These are phyloP conservation scores for Aphelinus atriplicis DNA, from an alignment of 1,140 invertebrate species.

Conservation along the genomic window DNA sequence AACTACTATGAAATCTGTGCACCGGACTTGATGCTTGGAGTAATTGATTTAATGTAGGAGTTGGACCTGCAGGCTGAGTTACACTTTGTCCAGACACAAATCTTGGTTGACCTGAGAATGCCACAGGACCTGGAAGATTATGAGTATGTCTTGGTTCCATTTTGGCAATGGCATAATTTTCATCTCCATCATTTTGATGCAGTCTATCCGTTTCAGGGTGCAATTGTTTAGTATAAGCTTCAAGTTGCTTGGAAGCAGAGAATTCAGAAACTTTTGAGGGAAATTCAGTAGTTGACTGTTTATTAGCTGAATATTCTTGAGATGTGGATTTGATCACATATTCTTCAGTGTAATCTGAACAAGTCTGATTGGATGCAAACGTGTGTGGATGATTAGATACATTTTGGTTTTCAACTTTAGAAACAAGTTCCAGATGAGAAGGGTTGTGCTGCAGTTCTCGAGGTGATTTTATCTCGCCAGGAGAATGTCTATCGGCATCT, in stretches of 20 bases:
- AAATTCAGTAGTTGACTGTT: conserved; percentile 51
- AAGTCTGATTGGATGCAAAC: conserved; percentile 48
- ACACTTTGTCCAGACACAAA: conserved; percentile 73
- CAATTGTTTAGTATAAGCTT: conserved; percentile 53
- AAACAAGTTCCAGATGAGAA: conserved; percentile 52
- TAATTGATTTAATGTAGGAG: conserved; percentile 90
- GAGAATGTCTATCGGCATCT: conserved; percentile 62
- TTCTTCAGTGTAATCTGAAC: conserved; percentile 54
- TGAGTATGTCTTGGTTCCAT: conserved; percentile 50
- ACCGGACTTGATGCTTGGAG: conserved; percentile 80
- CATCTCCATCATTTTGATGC: conserved; percentile 56
- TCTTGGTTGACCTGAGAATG: conserved; percentile 61
- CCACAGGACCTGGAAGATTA: conserved; percentile 8
- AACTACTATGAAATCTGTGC: conserved; percentile 67
- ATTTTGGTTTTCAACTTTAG: conserved; percentile 58
- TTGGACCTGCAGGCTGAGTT: conserved; percentile 83
- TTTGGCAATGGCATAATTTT: conserved; percentile 59
- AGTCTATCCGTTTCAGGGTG: conserved; percentile 51
- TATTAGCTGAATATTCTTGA: conserved; percentile 4
- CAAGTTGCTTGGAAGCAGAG: conserved; percentile 48
- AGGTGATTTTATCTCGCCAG: conserved; percentile 62
- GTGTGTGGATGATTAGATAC: conserved; percentile 52
- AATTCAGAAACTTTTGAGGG: conserved; percentile 51
- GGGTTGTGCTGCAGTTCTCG: conserved; percentile 55
- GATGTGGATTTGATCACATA: conserved; percentile 40